Conservation (phyloP, 2,888 invertebrate genomes). For the Itoplectis maculator region DNA sequence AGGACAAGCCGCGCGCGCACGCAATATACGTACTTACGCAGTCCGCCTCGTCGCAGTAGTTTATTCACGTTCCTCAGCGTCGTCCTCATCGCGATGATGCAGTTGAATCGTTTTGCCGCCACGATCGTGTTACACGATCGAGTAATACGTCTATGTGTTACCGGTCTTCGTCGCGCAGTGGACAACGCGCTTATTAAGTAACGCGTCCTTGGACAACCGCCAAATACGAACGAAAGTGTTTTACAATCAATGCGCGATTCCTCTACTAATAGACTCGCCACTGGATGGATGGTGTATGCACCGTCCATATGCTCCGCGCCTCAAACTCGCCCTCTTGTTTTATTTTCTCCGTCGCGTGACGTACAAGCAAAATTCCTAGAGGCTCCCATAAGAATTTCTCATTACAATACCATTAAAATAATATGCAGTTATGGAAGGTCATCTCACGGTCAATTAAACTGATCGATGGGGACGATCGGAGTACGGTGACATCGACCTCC, state of each 20-base stretch:
- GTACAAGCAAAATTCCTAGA: slow-evolving; percentile 9
- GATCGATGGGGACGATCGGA: background rate
- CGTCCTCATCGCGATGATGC: slow-evolving; percentile 3
- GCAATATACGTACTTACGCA: slow-evolving; percentile 24
- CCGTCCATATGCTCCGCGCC: background rate
- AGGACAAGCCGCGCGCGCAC: slow-evolving; percentile 21
- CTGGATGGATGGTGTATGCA: slow-evolving; percentile 13
- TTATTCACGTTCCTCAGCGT: slow-evolving; percentile 33
- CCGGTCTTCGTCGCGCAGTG: slow-evolving; percentile 10
- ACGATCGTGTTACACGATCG: slow-evolving; percentile 48
- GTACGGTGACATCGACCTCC: background rate
- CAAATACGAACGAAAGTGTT: slow-evolving; percentile 77
- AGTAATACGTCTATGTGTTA: slow-evolving; percentile 50
- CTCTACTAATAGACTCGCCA: slow-evolving; percentile 14
- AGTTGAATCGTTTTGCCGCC: slow-evolving; percentile 39
- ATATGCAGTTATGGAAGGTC: background rate
- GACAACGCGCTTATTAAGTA: slow-evolving; percentile 69
- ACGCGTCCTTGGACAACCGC: slow-evolving; percentile 79
- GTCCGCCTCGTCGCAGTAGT: background rate
- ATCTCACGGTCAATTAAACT: background rate
- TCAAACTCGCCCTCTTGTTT: background rate
- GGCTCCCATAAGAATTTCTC: background rate
- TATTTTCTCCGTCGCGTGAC: slow-evolving; percentile 5
- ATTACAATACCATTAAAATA: background rate
- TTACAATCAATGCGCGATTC: slow-evolving; percentile 70